These are phyloP conservation scores for Esox lucius DNA, from an alignment of 2,797 vertebrate species.

Conservation along the genomic window DNA sequence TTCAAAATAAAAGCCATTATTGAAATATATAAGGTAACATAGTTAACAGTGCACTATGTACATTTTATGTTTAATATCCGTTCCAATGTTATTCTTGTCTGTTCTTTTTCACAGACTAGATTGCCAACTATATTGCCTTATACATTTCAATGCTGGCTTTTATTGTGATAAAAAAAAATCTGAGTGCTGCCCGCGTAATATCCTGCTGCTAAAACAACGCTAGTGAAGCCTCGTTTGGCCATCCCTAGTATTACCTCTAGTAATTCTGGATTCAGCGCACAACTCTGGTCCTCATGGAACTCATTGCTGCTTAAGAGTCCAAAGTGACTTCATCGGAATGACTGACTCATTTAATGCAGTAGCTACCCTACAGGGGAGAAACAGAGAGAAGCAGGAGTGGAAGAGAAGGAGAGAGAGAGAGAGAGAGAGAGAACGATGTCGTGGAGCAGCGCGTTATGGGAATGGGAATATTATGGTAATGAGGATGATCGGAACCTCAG, in stretches of 20 bases:
- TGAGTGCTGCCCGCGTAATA: too few species aligned
- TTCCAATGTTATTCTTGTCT: too few species aligned
- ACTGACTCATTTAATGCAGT: neutral
- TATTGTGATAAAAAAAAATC: too few species aligned
- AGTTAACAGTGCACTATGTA: too few species aligned
- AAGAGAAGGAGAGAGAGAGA: slow-evolving; percentile 26
- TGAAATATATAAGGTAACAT: too few species aligned
- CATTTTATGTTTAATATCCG: too few species aligned
- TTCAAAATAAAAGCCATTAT: too few species aligned
- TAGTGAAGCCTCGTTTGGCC: too few species aligned
- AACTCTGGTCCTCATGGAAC: neutral
- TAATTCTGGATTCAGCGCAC: neutral
- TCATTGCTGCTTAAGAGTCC: neutral
- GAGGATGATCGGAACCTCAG: slow-evolving; percentile 44
- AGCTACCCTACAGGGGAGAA: neutral
- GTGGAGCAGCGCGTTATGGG: slow-evolving; percentile 58
- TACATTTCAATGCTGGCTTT: too few species aligned
- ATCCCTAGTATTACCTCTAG: neutral
- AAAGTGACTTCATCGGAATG: neutral
- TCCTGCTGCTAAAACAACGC: too few species aligned
- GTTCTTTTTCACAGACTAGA: too few species aligned
- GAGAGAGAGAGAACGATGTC: slow-evolving; percentile 44
- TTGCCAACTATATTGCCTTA: too few species aligned
- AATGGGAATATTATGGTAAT: slow-evolving; percentile 76
- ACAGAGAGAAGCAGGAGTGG: slow-evolving; percentile 17